Evolutionary conservation across 2,888 invertebrate genomes (phyloP).

Genomic region (Nomada fucata): DNA sequence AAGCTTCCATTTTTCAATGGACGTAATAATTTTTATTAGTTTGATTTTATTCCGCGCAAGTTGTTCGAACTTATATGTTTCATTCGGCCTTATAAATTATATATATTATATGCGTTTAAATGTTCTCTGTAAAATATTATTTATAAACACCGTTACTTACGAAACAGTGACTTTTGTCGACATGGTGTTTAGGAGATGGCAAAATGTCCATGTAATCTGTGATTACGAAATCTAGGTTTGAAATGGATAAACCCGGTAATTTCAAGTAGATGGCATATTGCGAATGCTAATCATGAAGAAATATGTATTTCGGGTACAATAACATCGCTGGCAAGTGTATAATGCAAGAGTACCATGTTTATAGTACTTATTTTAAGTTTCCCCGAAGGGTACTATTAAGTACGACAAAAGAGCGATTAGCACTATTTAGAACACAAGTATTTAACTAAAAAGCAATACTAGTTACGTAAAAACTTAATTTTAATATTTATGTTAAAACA

Average conservation of each 20-base stretch:
- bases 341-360: slow-evolving; percentile 29
- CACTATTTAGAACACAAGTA: slow-evolving; percentile 27
- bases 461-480: slow-evolving; percentile 42
- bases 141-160: slow-evolving; percentile 53
- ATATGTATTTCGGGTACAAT: slow-evolving; percentile 30
- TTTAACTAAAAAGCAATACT: slow-evolving; percentile 55
- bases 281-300: slow-evolving; percentile 14
- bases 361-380: slow-evolving; percentile 37
- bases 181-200: slow-evolving; percentile 55
- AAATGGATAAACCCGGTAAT: slow-evolving; percentile 39
- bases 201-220: slow-evolving; percentile 63
- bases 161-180: slow-evolving; percentile 60
- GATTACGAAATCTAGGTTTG: slow-evolving; percentile 65
- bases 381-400: slow-evolving; percentile 40
- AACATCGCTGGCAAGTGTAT: slow-evolving; percentile 14
- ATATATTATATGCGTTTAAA: slow-evolving; percentile 46
- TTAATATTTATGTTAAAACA: slow-evolving; percentile 27
- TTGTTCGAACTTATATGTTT: neutral
- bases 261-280: slow-evolving; percentile 32
- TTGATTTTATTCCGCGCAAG: slow-evolving; percentile 18
- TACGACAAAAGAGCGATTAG: slow-evolving; percentile 15
- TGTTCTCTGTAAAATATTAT: slow-evolving; percentile 39
- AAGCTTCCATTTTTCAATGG: slow-evolving; percentile 25
- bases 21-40: slow-evolving; percentile 14
- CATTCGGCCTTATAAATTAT: slow-evolving; percentile 18